Evolutionary conservation across 2,888 invertebrate species (phyloP), one percentile per base, ranked within the genome.

Genomic region (Cactoblastis cactorum): DNA sequence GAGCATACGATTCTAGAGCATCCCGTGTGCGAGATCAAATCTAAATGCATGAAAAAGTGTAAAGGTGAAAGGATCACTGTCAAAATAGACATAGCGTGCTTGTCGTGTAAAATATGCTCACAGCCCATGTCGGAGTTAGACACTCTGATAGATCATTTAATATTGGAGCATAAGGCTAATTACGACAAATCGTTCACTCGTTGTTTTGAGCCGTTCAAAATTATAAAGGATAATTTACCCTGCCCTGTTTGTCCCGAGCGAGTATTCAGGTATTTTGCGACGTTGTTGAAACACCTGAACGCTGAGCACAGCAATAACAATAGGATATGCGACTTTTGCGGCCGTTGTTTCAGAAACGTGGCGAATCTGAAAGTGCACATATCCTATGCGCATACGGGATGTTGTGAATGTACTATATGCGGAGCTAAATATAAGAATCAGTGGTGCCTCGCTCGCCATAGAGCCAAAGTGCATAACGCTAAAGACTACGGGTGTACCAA

Each of bases 291-390:
- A 1, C 88, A 89, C 48, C 75, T 87, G 43, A 88, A 85, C 33
- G 71, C 80, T 0, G 83, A 78, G 18, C 88, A 89, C 34, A 84
- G 77, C 43, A 77, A 83, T 18, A 83, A 86, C 35, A 86, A 81
- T 22, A 74, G 74, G 11, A 86, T 89, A 9, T 89, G 89, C 57
- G 84, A 84, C 49, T 83, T 78, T 48, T 89, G 88, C 54, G 88
- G 88, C 0, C 71, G 80, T 0, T 75, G 77, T 28, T 89, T 85
- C 28, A 73, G 80, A 1, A 81, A 69, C 5, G 77, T 74, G 0
- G 65, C 76, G 0, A 86, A 85, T 62, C 61, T 89, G 0, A 80
- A 79, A 24, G 77, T 83, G 0, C 88, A 89, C 34, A 74, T 87
- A 19, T 72, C 74, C 0, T 77, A 86, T 48, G 68, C 79, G 0